Evolutionary conservation across 2,888 invertebrate genomes (phyloP), one percentile per base, ranked within the genome.

Genomic region (Podotricha telesiphe): DNA sequence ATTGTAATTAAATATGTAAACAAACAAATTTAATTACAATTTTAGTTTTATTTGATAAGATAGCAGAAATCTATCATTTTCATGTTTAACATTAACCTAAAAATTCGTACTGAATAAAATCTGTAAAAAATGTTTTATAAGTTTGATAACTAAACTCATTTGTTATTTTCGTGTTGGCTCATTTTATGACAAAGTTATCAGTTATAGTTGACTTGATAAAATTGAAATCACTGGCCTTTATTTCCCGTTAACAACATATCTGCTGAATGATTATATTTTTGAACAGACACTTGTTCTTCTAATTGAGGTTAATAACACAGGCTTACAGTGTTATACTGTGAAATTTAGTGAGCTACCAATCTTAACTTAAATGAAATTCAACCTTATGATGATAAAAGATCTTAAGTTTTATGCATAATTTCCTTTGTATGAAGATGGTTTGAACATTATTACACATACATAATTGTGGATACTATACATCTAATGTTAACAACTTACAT

Each of bases 281-380:
- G 77, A 79, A 75, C 79, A 80, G 75, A 81, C 80, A 78, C 77
- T 82, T 79, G 77, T 82, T 75, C 78, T 79, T 77, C 82, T 89
- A 88, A 90, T 89, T 90, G 86, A 84, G 79, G 71, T 83, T 88
- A 89, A 88, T 88, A 86, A 84, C 80, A 84, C 80, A 78, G 73
- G 63, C 64, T 68, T 65, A 75, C 67, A 68, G 72, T 68, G 72
- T 78, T 78, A 76, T 77, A 75, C 73, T 71, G 75, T 75, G 69
- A 72, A 78, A 78, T 77, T 75, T 63, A 74, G 53, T 71, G 61
- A 45, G 65, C 71, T 68, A 59, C 65, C n/a, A 69, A 58, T 67
- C 64, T 51, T 65, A 53, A 28, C 63, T 58, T 62, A 28, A 67
- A 69, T 68, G 67, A 83, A 73, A 81, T 78, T 79, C 69, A 78